These are phyloP conservation scores for Nipponia nippon DNA, from an alignment of 2,113 vertebrate species.

Conservation along the genomic window DNA sequence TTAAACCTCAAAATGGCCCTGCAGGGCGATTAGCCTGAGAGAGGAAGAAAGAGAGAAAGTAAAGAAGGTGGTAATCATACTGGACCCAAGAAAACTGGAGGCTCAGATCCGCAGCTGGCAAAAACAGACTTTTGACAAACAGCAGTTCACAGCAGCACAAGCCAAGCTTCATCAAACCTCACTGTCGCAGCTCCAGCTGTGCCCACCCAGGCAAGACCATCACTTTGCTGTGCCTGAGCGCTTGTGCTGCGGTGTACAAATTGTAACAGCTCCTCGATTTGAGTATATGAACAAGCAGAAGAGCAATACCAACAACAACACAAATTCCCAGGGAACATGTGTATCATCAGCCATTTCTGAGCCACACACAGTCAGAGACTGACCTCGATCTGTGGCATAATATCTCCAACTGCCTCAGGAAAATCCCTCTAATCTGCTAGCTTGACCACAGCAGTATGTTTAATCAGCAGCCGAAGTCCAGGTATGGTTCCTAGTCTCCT, in stretches of 20 bases:
- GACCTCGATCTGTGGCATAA: not conserved
- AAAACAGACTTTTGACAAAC: not conserved
- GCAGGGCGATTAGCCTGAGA: not conserved
- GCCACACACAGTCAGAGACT: not conserved
- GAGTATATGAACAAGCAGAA: not conserved
- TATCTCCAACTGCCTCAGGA: not conserved
- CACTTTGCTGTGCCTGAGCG: not conserved
- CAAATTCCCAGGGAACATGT: not conserved
- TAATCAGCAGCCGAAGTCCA: not conserved
- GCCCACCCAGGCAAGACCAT: not conserved
- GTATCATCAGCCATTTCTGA: not conserved
- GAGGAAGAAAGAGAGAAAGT: not conserved
- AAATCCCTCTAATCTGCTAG: not conserved
- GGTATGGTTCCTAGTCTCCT: not conserved
- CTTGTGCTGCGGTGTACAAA: not conserved
- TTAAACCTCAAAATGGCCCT: not conserved
- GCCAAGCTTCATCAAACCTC: not conserved
- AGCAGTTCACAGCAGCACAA: not conserved
- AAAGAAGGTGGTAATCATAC: not conserved
- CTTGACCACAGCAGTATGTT: not conserved
- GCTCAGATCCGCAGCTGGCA: not conserved
- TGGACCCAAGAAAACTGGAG: not conserved
- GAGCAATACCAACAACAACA: not conserved
- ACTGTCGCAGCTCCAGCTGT: not conserved
- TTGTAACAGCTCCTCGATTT: not conserved